phyloP scores from a whole-genome alignment of 2,888 invertebrate species.

The Flexamia atlantica region DNA sequence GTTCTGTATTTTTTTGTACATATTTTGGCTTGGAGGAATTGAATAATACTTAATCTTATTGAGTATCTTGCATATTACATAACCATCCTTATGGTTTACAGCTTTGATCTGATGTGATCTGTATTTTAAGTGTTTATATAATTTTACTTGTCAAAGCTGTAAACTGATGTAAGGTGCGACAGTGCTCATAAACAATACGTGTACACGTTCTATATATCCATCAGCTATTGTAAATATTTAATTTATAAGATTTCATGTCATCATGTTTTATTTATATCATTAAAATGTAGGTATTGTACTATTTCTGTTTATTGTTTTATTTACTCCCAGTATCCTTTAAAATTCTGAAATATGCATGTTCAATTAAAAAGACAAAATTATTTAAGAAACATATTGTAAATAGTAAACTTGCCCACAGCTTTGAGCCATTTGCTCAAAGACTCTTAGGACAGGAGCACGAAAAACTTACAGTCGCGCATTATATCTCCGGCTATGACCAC shows the following conservation, averaged over 20 bases:
- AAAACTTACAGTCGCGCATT: too few relatives aligned
- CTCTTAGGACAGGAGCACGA: too few relatives aligned
- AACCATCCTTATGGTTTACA: background rate
- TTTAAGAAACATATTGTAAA: too few relatives aligned
- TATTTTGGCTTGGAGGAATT: background rate
- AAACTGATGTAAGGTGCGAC: conserved; percentile 55
- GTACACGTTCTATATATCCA: background rate
- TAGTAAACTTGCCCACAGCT: too few relatives aligned
- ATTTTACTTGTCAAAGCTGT: conserved; percentile 24
- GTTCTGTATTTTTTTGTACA: too few relatives aligned
- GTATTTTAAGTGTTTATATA: conserved; percentile 12
- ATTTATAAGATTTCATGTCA: background rate
- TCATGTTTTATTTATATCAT: conserved; percentile 21
- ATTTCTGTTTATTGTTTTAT: too few relatives aligned
- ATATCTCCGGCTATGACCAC: too few relatives aligned
- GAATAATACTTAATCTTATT: background rate
- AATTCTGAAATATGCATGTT: too few relatives aligned
- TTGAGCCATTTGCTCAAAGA: too few relatives aligned
- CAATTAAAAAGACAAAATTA: too few relatives aligned
- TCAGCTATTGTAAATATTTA: background rate
- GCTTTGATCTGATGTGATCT: conserved; percentile 33
- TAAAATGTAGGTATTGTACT: background rate
- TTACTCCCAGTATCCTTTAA: too few relatives aligned
- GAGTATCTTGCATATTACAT: conserved; percentile 60
- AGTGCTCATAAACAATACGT: conserved; percentile 30